phyloP scores from a whole-genome alignment of 2,888 invertebrate species.

The Lithophane semibrunnea region DNA sequence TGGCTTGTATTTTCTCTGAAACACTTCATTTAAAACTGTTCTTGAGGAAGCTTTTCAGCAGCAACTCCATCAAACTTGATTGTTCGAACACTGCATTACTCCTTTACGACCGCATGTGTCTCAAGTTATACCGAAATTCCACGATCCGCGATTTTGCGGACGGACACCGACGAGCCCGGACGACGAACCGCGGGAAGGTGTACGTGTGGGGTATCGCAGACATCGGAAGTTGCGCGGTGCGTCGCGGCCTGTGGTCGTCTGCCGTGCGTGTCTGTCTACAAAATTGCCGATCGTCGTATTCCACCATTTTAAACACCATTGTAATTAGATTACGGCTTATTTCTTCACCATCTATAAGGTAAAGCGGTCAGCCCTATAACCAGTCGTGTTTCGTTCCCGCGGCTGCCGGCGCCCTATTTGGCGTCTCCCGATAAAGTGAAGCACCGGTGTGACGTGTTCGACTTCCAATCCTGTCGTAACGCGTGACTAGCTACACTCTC shows the following conservation, averaged over 20 bases:
- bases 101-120: background rate
- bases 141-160: too few species aligned
- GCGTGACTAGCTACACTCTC: conserved; percentile 66
- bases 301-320: background rate
- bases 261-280: too few species aligned
- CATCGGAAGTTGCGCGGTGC: too few species aligned
- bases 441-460: conserved; percentile 67
- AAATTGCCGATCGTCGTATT: too few species aligned
- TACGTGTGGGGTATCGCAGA: too few species aligned
- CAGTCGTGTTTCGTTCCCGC: conserved; percentile 60
- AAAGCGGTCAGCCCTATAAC: conserved; percentile 37
- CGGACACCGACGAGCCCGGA: too few species aligned
- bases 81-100: background rate
- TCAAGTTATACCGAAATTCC: too few species aligned
- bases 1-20: background rate
- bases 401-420: conserved; percentile 72
- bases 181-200: too few species aligned
- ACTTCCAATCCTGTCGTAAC: conserved; percentile 65
- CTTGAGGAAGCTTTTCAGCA: background rate
- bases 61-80: background rate
- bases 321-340: background rate
- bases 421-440: conserved; percentile 72
- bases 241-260: too few species aligned
- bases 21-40: background rate
- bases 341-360: background rate